These are phyloP conservation scores for Aromia moschata DNA, from an alignment of 2,888 invertebrate species.

Conservation along the genomic window DNA sequence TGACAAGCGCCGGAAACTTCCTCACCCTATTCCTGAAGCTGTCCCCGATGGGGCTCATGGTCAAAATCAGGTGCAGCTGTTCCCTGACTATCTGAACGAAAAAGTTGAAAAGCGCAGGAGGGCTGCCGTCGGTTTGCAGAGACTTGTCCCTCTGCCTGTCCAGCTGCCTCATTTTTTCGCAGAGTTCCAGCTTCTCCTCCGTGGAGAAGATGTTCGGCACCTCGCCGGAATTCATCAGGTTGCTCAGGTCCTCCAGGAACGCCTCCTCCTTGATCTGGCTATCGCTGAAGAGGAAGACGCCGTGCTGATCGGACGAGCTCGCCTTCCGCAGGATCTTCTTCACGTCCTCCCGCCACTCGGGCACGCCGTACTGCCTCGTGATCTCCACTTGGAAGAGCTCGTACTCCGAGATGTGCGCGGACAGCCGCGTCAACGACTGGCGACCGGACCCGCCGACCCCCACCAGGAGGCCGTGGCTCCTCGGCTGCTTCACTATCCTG, in stretches of 20 bases:
- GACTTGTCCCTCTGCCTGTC: constrained; percentile 89
- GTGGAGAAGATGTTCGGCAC: constrained; percentile 87
- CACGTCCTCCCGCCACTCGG: constrained; percentile 93
- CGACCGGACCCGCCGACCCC: constrained; percentile 95
- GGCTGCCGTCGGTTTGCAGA: constrained; percentile 91
- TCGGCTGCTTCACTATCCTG: constrained; percentile 90
- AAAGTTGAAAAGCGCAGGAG: constrained; percentile 88
- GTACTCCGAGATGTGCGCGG: constrained; percentile 94
- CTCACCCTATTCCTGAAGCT: constrained; percentile 82
- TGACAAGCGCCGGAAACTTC: constrained; percentile 92
- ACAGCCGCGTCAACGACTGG: constrained; percentile 88
- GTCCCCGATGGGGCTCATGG: constrained; percentile 92
- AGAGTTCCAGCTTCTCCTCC: constrained; percentile 90
- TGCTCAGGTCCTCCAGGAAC: constrained; percentile 92
- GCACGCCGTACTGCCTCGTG: constrained; percentile 81
- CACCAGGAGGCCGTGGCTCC: constrained; percentile 81
- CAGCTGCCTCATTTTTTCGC: constrained; percentile 91
- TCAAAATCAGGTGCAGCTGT: constrained; percentile 87
- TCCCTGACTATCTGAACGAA: constrained; percentile 89
- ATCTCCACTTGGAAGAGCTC: constrained; percentile 94
- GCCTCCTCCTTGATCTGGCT: constrained; percentile 94
- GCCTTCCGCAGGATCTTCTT: constrained; percentile 81
- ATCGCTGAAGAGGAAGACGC: constrained; percentile 91
- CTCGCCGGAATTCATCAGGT: constrained; percentile 91
- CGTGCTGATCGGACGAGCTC: constrained; percentile 84